Base-by-base conservation (phyloP, 2,113 vertebrate genomes). In the Hyperopisus bebe region DNA sequence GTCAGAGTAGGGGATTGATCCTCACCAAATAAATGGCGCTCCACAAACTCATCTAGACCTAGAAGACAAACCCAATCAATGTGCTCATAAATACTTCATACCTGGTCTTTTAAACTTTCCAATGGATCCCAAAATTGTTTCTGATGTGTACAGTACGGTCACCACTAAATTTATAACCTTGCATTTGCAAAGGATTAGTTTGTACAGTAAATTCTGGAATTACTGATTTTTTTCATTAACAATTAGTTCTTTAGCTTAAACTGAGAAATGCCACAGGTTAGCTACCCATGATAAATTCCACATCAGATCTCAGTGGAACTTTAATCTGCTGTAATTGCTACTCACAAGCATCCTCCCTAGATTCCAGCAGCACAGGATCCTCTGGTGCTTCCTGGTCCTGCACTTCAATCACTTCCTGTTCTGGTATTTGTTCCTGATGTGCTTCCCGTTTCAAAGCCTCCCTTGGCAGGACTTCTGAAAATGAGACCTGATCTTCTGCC, bases 11-110 rank as follows among this genome's bases (percentile, higher is more conserved):
- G 89, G n/a, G 94, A 93, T 51, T 91, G 85, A 83, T 95, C 93
- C 0, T 83, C n/a, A 42, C 91, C 93, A 90, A 96, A 96, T 88
- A 96, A 92, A 90, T 95, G 94, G 44, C 44, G 93, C 87, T 96
- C 94, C 66, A 96, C 95, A 92, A 94, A 96, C 0, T 93, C 94
- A 47, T 95, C 94, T 70, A 96, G 92, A 93, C 94, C 95, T 96
- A 89, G 44, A 89, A 86, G 90, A 46, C 39, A 48, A 89, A 31
- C 90, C 5, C 35, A 70, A 44, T 39, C 31, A 42, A 80, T 39
- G 35, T 5, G 13, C 21, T n/a, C 19, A 44, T 83, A n/a, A 84
- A 85, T 27, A 85, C 2, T 5, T 48, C 47, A 87, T 53, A 51
- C 6, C 6, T 31, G 39, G 1, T 3, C 5, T 21, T 27, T 27